These are phyloP conservation scores for Sebastes hubbsi DNA, from an alignment of 2,797 vertebrate species.

Conservation along the genomic window DNA sequence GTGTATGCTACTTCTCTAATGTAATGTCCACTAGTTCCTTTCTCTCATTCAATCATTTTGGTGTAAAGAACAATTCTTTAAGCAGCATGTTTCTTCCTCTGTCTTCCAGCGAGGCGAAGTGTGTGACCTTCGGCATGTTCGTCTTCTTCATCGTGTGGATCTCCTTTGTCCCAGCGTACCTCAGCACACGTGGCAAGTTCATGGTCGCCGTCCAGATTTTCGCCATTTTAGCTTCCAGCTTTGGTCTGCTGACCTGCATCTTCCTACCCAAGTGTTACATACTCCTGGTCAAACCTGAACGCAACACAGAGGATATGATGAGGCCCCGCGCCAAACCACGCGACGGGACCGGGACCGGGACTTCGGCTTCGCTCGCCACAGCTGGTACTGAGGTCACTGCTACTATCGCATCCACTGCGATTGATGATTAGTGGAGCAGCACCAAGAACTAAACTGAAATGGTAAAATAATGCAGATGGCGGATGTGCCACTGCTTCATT, in stretches of 20 bases:
- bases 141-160: slow-evolving; percentile 92
- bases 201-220: slow-evolving; percentile 92
- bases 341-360: slow-evolving; percentile 78
- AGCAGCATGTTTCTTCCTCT: neutral
- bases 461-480: neutral
- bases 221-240: slow-evolving; percentile 89
- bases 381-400: slow-evolving; percentile 73
- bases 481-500: neutral
- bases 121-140: slow-evolving; percentile 88
- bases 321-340: slow-evolving; percentile 69
- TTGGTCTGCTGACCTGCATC: slow-evolving; percentile 86
- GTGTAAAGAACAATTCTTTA: neutral
- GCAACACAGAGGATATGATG: slow-evolving; percentile 86
- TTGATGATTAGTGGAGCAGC: slow-evolving; percentile 70
- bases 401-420: slow-evolving; percentile 73
- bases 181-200: slow-evolving; percentile 91
- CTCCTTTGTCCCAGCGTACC: slow-evolving; percentile 89
- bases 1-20: neutral
- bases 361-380: slow-evolving; percentile 81
- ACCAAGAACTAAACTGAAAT: neutral
- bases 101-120: slow-evolving; percentile 84
- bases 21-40: neutral
- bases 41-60: neutral
- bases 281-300: slow-evolving; percentile 86
- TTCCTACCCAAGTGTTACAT: slow-evolving; percentile 91